Percentiles rank a stretch among this genome's conserved stretches.
These are phyloP conservation scores for Asobara japonica DNA, from an alignment of 1,140 invertebrate species.

Conservation along the genomic window DNA sequence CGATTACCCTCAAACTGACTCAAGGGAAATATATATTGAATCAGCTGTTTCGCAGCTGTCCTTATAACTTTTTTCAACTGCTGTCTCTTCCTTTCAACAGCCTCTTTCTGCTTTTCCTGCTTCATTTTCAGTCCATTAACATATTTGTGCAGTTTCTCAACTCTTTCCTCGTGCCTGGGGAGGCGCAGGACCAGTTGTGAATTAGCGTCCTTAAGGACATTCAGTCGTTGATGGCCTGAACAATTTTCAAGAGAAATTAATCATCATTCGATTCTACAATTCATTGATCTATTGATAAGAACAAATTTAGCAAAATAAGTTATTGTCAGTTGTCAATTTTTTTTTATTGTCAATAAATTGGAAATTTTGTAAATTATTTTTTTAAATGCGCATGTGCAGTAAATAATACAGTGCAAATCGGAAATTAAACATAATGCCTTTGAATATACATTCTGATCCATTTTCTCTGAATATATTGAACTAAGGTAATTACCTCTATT, in stretches of 20 bases:
- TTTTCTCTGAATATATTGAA: slow-evolving; percentile 32
- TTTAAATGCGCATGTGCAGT: too few relatives aligned
- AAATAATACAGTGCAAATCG: too few relatives aligned
- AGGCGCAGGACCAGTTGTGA: slow-evolving; percentile 68
- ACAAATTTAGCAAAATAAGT: too few relatives aligned
- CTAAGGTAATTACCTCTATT: slow-evolving; percentile 64
- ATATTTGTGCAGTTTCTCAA: slow-evolving; percentile 71
- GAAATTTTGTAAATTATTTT: too few relatives aligned
- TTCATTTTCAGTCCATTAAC: slow-evolving; percentile 67
- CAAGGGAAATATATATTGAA: slow-evolving; percentile 82
- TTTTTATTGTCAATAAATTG: too few relatives aligned
- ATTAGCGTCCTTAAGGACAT: slow-evolving; percentile 69
- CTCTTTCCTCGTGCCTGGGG: slow-evolving; percentile 72
- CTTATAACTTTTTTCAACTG: slow-evolving; percentile 72
- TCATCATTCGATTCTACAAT: too few relatives aligned
- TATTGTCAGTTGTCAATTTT: too few relatives aligned
- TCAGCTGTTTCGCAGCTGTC: slow-evolving; percentile 74
- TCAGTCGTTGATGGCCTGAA: slow-evolving; percentile 65
- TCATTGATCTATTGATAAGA: too few relatives aligned
- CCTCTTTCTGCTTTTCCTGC: slow-evolving; percentile 66
- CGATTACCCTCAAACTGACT: slow-evolving; percentile 67
- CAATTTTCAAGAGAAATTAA: too few relatives aligned
- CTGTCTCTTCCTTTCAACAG: slow-evolving; percentile 68
- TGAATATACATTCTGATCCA: too few relatives aligned
- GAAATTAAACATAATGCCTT: too few relatives aligned